phyloP scores from a whole-genome alignment of 2,888 invertebrate genomes.

The Diaphora mendica region DNA sequence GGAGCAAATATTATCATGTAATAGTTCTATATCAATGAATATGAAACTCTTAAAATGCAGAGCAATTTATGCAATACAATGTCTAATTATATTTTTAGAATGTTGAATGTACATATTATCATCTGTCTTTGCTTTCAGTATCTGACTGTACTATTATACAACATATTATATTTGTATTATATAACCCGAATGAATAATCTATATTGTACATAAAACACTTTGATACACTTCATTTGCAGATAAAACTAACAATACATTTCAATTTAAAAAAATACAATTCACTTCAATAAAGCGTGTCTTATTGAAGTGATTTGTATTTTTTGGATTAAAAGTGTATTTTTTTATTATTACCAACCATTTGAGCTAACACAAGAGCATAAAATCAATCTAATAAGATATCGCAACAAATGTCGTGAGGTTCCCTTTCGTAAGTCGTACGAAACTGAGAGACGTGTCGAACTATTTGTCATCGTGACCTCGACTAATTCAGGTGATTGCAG shows the following conservation, averaged over 20 bases:
- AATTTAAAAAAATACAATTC: not conserved
- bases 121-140: not conserved
- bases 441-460: constrained; percentile 14
- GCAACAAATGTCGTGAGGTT: constrained; percentile 14
- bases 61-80: not conserved
- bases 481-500: constrained; percentile 17
- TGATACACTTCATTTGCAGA: not conserved
- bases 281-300: not conserved
- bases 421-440: constrained; percentile 17
- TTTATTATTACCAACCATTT: not conserved
- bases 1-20: not conserved
- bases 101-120: not conserved
- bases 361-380: constrained; percentile 22
- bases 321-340: not conserved
- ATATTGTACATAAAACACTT: not conserved
- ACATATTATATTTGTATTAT: not conserved
- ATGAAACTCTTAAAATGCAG: not conserved
- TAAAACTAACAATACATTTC: not conserved
- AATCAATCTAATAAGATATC: constrained; percentile 20
- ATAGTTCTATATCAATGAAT: not conserved
- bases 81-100: not conserved
- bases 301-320: not conserved
- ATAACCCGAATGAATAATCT: not conserved
- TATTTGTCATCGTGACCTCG: constrained; percentile 12
- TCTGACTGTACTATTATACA: not conserved